These are phyloP conservation scores for Carterocephalus palaemon DNA, from an alignment of 2,888 invertebrate genomes.

Conservation along the genomic window DNA sequence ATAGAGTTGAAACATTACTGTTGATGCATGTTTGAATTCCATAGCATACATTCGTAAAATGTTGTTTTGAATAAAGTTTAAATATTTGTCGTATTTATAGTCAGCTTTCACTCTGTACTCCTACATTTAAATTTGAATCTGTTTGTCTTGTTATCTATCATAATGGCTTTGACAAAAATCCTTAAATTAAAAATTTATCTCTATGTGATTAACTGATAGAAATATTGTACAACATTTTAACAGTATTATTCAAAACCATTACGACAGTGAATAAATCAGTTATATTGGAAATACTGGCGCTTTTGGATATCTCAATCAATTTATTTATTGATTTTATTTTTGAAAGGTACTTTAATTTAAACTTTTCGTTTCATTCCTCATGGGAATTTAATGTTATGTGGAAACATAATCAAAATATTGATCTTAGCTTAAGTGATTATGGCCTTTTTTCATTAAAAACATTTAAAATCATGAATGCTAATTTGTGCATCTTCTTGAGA, in stretches of 20 bases:
- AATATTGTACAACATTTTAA: neutral
- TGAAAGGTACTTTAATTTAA: constrained; percentile 41
- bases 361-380: constrained; percentile 78
- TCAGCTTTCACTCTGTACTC: constrained; percentile 23
- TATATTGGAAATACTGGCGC: constrained; percentile 67
- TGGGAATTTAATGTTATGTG: constrained; percentile 69
- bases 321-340: constrained; percentile 40
- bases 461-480: constrained; percentile 26
- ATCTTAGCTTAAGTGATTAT: constrained; percentile 66
- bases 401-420: constrained; percentile 58
- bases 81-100: constrained; percentile 1
- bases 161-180: constrained; percentile 16
- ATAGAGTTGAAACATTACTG: constrained; percentile 23
- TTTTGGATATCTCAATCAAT: constrained; percentile 70
- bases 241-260: constrained; percentile 13
- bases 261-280: constrained; percentile 36
- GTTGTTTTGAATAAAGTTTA: constrained; percentile 15
- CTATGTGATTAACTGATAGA: neutral
- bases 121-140: constrained; percentile 20
- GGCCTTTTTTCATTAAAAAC: constrained; percentile 66
- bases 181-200: too few species aligned
- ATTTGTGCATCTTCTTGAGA: neutral
- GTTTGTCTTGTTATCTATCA: constrained; percentile 9
- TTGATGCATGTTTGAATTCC: constrained; percentile 22
- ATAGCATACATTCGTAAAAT: constrained; percentile 12